Evolutionary conservation across 2,113 vertebrate species (phyloP).

Genomic region (Cygnus atratus): DNA sequence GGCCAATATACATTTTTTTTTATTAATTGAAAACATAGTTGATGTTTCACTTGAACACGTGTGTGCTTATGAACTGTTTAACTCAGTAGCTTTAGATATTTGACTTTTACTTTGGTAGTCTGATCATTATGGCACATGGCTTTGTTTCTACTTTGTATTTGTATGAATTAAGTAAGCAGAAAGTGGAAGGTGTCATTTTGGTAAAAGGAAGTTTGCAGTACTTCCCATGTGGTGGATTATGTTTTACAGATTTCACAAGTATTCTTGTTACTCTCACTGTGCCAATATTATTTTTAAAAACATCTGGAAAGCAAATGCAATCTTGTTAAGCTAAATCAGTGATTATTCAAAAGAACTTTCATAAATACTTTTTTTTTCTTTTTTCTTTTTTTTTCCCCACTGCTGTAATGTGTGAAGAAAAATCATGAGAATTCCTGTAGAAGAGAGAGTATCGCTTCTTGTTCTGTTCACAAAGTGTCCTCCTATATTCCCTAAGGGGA

Average conservation of each 20-base stretch:
- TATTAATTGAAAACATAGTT: background rate
- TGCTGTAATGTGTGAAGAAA: background rate
- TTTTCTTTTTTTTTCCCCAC: background rate
- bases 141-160: background rate
- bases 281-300: background rate
- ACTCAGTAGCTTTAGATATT: background rate
- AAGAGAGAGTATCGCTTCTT: background rate
- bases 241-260: background rate
- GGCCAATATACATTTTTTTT: background rate
- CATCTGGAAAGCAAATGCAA: background rate
- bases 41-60: background rate
- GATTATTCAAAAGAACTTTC: background rate
- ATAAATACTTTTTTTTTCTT: background rate
- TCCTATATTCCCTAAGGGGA: background rate
- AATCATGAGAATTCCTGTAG: background rate
- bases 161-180: background rate
- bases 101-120: background rate
- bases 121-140: background rate
- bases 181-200: background rate
- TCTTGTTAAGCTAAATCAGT: background rate
- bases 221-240: background rate
- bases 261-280: background rate
- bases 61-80: background rate
- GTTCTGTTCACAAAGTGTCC: slow-evolving; percentile 3
- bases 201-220: background rate